These are phyloP conservation scores for Clitarchus hookeri DNA, from an alignment of 2,888 invertebrate species.

Conservation along the genomic window DNA sequence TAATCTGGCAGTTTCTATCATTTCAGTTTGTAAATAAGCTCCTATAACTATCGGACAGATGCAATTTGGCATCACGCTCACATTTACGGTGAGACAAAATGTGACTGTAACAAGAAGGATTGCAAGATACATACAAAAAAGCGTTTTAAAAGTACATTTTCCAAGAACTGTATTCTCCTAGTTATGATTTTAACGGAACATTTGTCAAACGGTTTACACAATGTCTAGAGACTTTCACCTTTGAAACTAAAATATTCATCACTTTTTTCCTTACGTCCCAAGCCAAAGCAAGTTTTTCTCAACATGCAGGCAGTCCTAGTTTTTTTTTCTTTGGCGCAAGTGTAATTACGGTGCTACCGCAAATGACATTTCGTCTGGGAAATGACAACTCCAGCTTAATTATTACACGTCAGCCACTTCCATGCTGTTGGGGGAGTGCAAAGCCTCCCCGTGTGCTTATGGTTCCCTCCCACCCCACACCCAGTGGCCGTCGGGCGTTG, in stretches of 20 bases:
- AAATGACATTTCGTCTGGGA: not conserved
- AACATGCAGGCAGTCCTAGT: not conserved
- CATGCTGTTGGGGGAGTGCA: not conserved
- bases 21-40: no score
- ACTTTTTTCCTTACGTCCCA: not conserved
- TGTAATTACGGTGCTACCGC: not conserved
- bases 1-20: no score
- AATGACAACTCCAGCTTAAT: slow-evolving; percentile 3
- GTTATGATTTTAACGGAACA: no score
- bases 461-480: not conserved
- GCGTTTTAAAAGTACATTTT: no score
- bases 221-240: not conserved
- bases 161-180: no score
- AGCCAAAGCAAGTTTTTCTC: not conserved
- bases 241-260: not conserved
- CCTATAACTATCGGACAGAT: no score
- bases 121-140: no score
- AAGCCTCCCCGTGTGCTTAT: not conserved
- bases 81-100: no score
- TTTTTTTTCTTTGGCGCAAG: not conserved
- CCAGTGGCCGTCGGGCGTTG: not conserved
- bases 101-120: no score
- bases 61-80: no score
- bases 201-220: no score
- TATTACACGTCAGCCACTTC: not conserved